phyloP scores from a whole-genome alignment of 2,888 invertebrate species.

The Meloe dianella region DNA sequence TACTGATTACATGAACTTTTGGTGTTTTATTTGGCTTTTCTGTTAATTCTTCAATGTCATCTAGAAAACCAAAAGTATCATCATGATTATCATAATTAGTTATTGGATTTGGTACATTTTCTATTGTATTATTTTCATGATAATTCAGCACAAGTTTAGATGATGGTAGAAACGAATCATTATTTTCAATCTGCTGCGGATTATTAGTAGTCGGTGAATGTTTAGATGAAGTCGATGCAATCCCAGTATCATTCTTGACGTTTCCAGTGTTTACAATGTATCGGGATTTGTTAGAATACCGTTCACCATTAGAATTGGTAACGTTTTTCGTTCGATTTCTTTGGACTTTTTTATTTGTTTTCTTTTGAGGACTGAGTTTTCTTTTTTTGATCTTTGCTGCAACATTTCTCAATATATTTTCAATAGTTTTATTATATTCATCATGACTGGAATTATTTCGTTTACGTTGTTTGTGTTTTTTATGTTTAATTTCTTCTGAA shows the following conservation, averaged over 20 bases:
- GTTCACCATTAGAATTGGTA: too few relatives aligned
- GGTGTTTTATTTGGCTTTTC: slow-evolving; percentile 4
- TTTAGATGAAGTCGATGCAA: too few relatives aligned
- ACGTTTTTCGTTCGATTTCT: not conserved
- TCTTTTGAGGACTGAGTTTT: slow-evolving; percentile 1
- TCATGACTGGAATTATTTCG: slow-evolving; percentile 18
- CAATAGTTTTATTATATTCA: slow-evolving; percentile 29
- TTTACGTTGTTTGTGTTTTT: slow-evolving; percentile 18
- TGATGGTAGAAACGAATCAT: too few relatives aligned
- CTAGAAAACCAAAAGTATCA: not conserved
- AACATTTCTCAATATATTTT: slow-evolving; percentile 24
- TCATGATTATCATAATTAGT: not conserved
- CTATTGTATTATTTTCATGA: too few relatives aligned
- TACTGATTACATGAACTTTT: slow-evolving; percentile 17
- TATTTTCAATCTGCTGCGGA: not conserved
- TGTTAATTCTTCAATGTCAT: slow-evolving; percentile 10
- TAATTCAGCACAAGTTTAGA: too few relatives aligned
- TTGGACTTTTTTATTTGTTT: slow-evolving; percentile 1
- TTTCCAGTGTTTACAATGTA: not conserved
- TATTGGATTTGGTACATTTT: not conserved
- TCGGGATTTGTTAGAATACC: not conserved
- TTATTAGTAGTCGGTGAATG: too few relatives aligned
- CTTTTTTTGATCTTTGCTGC: slow-evolving; percentile 16
- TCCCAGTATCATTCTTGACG: too few relatives aligned
- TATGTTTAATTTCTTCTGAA: slow-evolving; percentile 18